A percentile compares a stretch with the other conserved stretches of the same genome.
Evolutionary conservation across 2,797 vertebrate genomes (phyloP).

Genomic region (Adrianichthys oophorus): DNA sequence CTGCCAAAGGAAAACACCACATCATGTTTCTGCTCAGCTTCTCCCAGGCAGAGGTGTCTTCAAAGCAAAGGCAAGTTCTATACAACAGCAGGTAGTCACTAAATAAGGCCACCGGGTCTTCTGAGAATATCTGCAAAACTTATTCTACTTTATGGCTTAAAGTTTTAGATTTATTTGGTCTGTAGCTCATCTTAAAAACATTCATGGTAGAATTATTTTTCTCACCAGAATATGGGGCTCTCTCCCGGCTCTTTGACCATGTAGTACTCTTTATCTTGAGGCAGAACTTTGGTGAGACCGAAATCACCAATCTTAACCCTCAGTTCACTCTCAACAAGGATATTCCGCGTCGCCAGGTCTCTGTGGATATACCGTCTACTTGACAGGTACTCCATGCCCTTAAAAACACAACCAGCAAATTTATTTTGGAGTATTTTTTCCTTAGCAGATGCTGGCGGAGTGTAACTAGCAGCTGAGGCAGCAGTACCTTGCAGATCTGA

Average conservation of each 20-base stretch:
- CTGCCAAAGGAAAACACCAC: conserved; percentile 64
- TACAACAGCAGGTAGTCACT: neutral
- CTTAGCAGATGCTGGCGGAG: neutral
- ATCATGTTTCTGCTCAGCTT: neutral
- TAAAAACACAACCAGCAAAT: conserved; percentile 11
- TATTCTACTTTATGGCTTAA: neutral
- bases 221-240: conserved; percentile 98
- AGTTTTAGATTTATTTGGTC: neutral
- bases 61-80: neutral
- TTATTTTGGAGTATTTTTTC: neutral
- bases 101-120: neutral
- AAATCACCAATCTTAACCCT: conserved; percentile 98
- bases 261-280: conserved; percentile 98
- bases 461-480: neutral
- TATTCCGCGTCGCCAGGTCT: conserved; percentile 94
- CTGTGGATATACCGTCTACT: conserved; percentile 94
- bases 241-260: conserved; percentile 97
- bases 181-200: no score
- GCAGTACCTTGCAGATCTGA: conserved; percentile 93
- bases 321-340: conserved; percentile 94
- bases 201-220: no score
- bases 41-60: no score
- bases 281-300: conserved; percentile 94
- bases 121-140: neutral
- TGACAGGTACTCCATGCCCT: conserved; percentile 98